Percentiles rank a stretch among this genome's conserved stretches.
Conservation (phyloP, 2,888 invertebrate genomes). For the Mesopsocus fuscifrons region DNA sequence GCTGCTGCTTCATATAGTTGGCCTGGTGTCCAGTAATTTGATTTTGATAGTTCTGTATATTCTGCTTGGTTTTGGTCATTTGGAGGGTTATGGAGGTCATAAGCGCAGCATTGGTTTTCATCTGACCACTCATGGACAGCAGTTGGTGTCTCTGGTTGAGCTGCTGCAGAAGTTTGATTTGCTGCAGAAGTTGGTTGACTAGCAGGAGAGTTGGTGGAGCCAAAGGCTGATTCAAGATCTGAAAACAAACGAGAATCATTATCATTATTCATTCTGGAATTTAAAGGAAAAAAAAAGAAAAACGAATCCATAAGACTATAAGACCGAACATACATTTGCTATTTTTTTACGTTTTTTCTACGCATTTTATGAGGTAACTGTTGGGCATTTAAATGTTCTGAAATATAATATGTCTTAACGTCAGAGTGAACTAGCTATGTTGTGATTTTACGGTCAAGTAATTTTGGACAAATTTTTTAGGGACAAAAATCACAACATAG, state of each 20-base stretch:
- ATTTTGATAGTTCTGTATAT: conserved; percentile 76
- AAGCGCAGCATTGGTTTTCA: conserved; percentile 27
- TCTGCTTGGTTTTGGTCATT: conserved; percentile 84
- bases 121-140: conserved; percentile 16
- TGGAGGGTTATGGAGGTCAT: conserved; percentile 52
- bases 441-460: too few species aligned
- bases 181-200: conserved; percentile 80
- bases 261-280: conserved; percentile 5
- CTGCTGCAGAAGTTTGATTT: conserved; percentile 69
- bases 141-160: conserved; percentile 38
- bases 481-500: too few species aligned
- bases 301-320: too few species aligned
- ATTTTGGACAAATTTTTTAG: too few species aligned
- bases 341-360: too few species aligned
- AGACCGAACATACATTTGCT: too few species aligned
- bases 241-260: conserved; percentile 12
- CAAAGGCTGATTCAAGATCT: conserved; percentile 85
- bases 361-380: too few species aligned
- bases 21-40: conserved; percentile 90
- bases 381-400: too few species aligned
- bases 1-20: conserved; percentile 68
- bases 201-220: conserved; percentile 82
- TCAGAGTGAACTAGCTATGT: too few species aligned
- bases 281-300: too few species aligned
- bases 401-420: too few species aligned